Evolutionary conservation across 2,888 invertebrate genomes (phyloP), one percentile per base, ranked within the genome.

Genomic region (Esperia sulphurella): DNA sequence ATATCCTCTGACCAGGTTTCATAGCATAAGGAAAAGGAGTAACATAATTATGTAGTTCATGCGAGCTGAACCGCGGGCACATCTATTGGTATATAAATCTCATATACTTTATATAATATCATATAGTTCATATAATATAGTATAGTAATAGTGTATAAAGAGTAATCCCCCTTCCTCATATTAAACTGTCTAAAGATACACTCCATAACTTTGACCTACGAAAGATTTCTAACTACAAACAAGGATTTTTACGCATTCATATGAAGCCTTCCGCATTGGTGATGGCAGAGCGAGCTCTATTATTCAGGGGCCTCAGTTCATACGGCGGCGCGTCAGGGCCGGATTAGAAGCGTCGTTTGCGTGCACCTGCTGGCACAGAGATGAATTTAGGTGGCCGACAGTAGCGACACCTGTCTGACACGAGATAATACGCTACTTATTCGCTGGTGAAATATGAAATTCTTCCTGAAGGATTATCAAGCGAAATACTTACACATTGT

Each of bases 341-440:
- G 81, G 83, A 85, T 84, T 84, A 85, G 72, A 61, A 61, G 69
- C 70, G 65, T 75, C 78, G 73, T 71, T 75, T 75, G 67, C 65
- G 72, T 80, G 76, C 83, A 83, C 78, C 84, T 83, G 83, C 73
- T 66, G 63, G 68, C 71, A 62, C 68, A 68, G 72, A 81, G 83
- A 85, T 80, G 84, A 81, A 85, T 85, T 81, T 81, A 79, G 76
- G 68, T 68, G 70, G 73, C 67, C 75, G 79, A 75, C 75, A 71
- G 68, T 65, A 78, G 81, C 79, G 85, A 84, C 85, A 86, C 81
- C 85, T 86, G 85, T 84, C 85, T 81, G 72, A 75, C 75, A 71
- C 68, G 73, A 81, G 78, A 81, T 81, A 83, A 82, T 79, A 79
- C 79, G 77, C 77, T 81, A 79, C 83, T 83, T 83, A 83, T 83